Evolutionary conservation across 1,140 invertebrate species (phyloP), one percentile per base, ranked within the genome.

Genomic region (Sogatella furcifera): DNA sequence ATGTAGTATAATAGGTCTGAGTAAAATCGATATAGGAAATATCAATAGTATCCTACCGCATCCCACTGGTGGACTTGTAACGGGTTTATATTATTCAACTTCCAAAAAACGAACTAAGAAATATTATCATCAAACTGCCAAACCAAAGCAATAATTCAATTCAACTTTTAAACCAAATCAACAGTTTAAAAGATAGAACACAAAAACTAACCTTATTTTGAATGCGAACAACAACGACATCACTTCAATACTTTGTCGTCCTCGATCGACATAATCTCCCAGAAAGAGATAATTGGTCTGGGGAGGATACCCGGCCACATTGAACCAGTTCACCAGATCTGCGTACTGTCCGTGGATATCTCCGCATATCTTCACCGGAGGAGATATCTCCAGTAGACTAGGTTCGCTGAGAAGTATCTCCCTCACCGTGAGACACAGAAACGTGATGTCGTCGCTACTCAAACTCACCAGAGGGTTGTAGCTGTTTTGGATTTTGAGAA

Each of bases 241-340:
- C 55, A 88, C 90, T 76, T 91, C 88, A 82, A 92, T 74, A 5
- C 86, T 89, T 71, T 90, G 88, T 70, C 90, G 90, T 65, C 90
- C 90, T 71, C 91, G 78, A 74, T 94, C 91, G n/a, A 94, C 91
- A 72, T 94, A 94, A 75, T 94, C 91, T 34, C 94, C 94, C 43
- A 97, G 81, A 75, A 97, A 97, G 65, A 97, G 77, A 76, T 97
- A 97, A 72, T 97, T 97, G 57, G 90, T 86, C 72, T 95, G 90
- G 49, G 94, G 94, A 53, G 94, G 94, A 73, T 96, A 97, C 15
- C 93, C 92, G 54, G 93, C 94, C 74, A 96, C 96, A 76, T 97
- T 93, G 76, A 97, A 97, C 54, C 97, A 76, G 68, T 94, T 82
- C 67, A 97, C 75, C 55, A 97, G 78, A 77, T 97, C 94, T 68